A percentile compares a stretch with the other conserved stretches of the same genome.
These are phyloP conservation scores for Tragopan temminckii DNA, from an alignment of 2,797 vertebrate species.

Conservation along the genomic window DNA sequence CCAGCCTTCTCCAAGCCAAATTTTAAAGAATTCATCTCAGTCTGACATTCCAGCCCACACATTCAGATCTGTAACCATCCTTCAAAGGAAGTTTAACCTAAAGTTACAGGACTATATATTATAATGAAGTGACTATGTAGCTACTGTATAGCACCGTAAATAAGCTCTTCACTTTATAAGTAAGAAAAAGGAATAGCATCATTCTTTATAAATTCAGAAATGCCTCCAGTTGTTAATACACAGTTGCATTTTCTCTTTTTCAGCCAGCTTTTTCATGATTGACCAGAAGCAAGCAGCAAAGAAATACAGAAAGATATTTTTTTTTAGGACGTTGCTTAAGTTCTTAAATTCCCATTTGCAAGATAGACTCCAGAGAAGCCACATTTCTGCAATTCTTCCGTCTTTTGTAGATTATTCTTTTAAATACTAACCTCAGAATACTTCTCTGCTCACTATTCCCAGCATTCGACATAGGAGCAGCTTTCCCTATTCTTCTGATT, in stretches of 20 bases:
- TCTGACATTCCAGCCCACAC: neutral
- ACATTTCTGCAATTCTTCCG: neutral
- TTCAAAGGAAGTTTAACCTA: neutral
- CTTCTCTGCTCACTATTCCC: neutral
- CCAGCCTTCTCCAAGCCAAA: neutral
- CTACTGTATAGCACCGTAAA: neutral
- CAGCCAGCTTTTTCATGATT: neutral
- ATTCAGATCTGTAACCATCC: neutral
- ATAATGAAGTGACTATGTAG: neutral
- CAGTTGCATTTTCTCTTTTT: neutral
- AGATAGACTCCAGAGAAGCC: neutral
- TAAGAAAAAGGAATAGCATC: neutral
- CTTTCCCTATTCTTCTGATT: neutral
- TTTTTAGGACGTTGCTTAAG: neutral
- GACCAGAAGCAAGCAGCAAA: neutral
- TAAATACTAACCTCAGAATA: neutral
- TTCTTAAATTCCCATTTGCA: neutral
- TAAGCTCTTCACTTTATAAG: neutral
- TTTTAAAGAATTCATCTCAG: conserved; percentile 17
- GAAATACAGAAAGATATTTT: neutral
- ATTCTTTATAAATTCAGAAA: neutral
- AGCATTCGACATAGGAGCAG: neutral
- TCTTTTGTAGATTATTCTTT: neutral
- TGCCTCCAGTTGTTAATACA: neutral
- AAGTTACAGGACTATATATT: neutral